A percentile compares a stretch with the other conserved stretches of the same genome.
These are phyloP conservation scores for Drosophila sordidula DNA, from an alignment of 2,888 invertebrate species.

Conservation along the genomic window DNA sequence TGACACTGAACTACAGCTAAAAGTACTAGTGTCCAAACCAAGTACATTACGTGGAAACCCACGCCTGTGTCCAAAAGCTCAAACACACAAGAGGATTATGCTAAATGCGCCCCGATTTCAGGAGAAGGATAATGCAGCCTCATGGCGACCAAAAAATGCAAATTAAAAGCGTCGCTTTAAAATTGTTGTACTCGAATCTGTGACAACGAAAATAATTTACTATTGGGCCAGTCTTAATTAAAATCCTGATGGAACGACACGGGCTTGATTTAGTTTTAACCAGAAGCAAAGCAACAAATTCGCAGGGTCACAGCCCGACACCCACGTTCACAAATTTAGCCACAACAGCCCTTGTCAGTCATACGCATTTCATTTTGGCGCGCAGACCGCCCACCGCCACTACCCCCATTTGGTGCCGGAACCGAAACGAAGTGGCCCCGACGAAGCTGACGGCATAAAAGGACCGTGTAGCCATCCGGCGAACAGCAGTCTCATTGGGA, in stretches of 20 bases:
- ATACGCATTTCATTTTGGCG: constrained; percentile 69
- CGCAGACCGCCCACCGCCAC: constrained; percentile 19
- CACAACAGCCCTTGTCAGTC: constrained; percentile 48
- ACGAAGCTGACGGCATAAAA: constrained; percentile 67
- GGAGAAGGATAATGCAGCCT: not conserved
- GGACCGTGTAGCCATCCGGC: constrained; percentile 30
- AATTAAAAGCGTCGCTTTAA: not conserved
- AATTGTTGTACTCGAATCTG: not conserved
- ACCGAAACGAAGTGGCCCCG: constrained; percentile 47
- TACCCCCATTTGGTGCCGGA: constrained; percentile 25
- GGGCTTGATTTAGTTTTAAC: constrained; percentile 9
- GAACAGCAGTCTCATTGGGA: constrained; percentile 58
- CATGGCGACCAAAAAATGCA: not conserved
- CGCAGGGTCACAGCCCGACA: not conserved
- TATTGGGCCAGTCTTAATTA: constrained; percentile 39
- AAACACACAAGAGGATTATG: not conserved
- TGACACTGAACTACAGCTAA: constrained; percentile 10
- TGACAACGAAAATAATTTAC: constrained; percentile 10
- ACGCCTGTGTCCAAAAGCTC: not conserved
- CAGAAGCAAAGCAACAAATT: not conserved
- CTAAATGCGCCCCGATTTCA: not conserved
- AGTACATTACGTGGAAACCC: not conserved
- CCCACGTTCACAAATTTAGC: constrained; percentile 16
- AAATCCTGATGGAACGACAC: constrained; percentile 21
- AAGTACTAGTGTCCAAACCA: not conserved